Base-by-base conservation (phyloP, 1,140 invertebrate species). In the Neodiprion fabricii region DNA sequence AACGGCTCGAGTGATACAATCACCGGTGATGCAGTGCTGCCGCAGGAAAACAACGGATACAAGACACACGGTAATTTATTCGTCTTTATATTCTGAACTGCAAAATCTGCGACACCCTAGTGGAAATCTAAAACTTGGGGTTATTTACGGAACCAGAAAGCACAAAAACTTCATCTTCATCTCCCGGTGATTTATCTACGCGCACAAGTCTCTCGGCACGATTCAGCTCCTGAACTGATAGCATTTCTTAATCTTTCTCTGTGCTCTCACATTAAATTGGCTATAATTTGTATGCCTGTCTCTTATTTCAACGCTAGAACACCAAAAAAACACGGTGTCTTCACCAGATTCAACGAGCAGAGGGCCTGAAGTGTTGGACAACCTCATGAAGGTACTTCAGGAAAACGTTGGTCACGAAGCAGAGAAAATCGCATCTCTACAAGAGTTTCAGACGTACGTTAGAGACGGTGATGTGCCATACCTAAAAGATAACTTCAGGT, bases 401-500 rank as follows among this genome's bases (percentile, higher is more conserved):
- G 81, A 82, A 0, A 79, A 84, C 48, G 76, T 73, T 17, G 73
- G 79, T 14, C 80, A 82, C 73, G 74, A 80, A 0, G 76, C 82
- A 10, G 85, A 86, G 28, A 88, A 85, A 82, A 78, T 85, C 47
- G 71, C 79, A 8, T 80, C 82, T 1, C 72, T 89, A 7, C 84
- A 87, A 79, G 86, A 88, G 75, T 88, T 88, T 76, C 86, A 89
- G 78, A 69, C 80, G 65, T 88, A 85, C 66, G 82, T 89, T 49
- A 83, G 85, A 0, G 85, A 87, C 65, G 83, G 85, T 12, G 17
- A 48, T 23, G 7, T 86, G 87, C 79, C 78, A 83, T 65, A 80
- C 81, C 83, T 88, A 72, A 86, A 86, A 82, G 84, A 90, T 76
- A 88, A 92, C 81, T 92, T 92, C 73, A 91, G 89, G 90, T 90